phyloP scores from a whole-genome alignment of 2,113 vertebrate species.

The Fulmarus glacialis region DNA sequence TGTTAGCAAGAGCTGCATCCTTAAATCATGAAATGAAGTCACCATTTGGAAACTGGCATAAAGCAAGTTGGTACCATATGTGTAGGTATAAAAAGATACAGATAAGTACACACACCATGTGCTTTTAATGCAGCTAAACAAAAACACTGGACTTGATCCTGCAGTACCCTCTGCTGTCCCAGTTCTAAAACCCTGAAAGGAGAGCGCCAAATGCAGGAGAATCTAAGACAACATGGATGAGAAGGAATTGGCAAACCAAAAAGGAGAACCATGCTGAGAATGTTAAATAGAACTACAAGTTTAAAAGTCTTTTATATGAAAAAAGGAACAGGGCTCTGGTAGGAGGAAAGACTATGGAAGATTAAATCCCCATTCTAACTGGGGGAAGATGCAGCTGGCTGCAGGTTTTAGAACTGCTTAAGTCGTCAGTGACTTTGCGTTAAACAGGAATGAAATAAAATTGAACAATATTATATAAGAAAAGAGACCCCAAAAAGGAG shows the following conservation, averaged over 20 bases:
- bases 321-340: background rate
- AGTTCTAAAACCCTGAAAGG: background rate
- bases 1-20: background rate
- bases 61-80: background rate
- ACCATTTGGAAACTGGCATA: background rate
- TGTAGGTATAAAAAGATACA: background rate
- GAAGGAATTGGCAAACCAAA: background rate
- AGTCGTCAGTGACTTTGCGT: background rate
- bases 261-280: background rate
- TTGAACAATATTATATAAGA: background rate
- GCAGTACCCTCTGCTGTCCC: conserved; percentile 22
- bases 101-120: background rate
- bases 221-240: background rate
- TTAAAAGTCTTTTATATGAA: background rate
- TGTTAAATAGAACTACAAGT: background rate
- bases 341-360: background rate
- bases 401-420: background rate
- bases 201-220: background rate
- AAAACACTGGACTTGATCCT: background rate
- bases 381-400: background rate
- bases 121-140: background rate
- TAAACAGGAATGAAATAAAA: background rate
- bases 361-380: background rate
- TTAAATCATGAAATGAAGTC: background rate
- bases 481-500: background rate